Evolutionary conservation across 2,113 vertebrate species (phyloP).

Genomic region (Spea multiplicata): DNA sequence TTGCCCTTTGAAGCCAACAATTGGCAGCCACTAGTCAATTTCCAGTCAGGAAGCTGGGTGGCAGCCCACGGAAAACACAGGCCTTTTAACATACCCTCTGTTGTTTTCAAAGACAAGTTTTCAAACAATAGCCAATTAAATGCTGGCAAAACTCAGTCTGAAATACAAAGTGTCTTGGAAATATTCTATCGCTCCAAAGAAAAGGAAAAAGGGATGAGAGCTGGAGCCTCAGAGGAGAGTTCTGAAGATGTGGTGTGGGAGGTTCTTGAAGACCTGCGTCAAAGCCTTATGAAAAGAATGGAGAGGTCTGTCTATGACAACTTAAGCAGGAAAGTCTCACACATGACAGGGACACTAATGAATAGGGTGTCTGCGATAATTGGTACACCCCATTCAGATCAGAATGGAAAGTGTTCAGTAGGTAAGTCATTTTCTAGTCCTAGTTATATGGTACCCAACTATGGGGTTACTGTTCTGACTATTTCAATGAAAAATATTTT

Average conservation of each 20-base stretch:
- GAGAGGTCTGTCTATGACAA: conserved; percentile 76
- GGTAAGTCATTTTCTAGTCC: conserved; percentile 65
- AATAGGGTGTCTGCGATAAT: conserved; percentile 76
- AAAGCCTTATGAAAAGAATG: conserved; percentile 73
- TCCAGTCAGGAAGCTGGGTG: conserved; percentile 63
- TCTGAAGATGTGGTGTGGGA: conserved; percentile 71
- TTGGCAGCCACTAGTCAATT: conserved; percentile 78
- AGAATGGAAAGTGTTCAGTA: conserved; percentile 70
- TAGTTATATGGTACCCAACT: not conserved
- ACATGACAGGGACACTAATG: conserved; percentile 73
- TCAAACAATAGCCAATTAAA: conserved; percentile 55
- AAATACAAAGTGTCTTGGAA: conserved; percentile 70
- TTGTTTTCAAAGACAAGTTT: conserved; percentile 49
- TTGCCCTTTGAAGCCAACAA: conserved; percentile 72
- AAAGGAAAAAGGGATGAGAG: conserved; percentile 29
- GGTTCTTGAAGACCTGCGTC: conserved; percentile 68
- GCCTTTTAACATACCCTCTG: conserved; percentile 67
- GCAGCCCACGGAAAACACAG: conserved; percentile 60
- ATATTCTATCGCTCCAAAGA: conserved; percentile 67
- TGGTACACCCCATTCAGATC: conserved; percentile 66
- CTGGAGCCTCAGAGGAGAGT: conserved; percentile 56
- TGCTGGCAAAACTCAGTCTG: conserved; percentile 52
- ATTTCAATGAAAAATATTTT: no score
- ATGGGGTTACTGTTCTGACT: no score
- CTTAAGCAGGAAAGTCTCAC: conserved; percentile 75